Evolutionary conservation across 2,113 vertebrate species (phyloP), one percentile per base, ranked within the genome.

Genomic region (Salvelinus alpinus): DNA sequence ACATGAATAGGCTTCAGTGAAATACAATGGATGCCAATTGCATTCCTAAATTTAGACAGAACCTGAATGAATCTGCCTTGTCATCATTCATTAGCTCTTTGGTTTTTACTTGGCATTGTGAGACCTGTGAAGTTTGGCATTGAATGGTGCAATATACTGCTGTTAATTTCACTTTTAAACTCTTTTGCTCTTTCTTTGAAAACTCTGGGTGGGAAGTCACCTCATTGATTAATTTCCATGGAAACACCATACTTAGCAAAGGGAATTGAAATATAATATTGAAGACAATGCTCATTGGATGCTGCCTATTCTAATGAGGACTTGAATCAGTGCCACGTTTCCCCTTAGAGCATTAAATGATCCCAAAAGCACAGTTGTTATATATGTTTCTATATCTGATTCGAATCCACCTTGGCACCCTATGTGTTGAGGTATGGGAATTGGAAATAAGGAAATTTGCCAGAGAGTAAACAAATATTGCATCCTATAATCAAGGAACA

Each of bases 351-450:
- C 51, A 16, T 22, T 6, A 24, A 64, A 73, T 27, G 59, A 54
- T 47, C 79, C 78, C 85, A 44, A 68, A 85, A 80, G 80, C 51
- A 72, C 72, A 72, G 4, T 7, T 20, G 79, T 78, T 71, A 68
- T 47, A 66, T 76, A 74, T 80, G 79, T 78, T 73, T 62, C 70
- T 78, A 29, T 24, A 69, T 87, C 86, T 85, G 89, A 90, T 91
- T 90, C 88, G 64, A 70, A 68, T 64, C 29, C 77, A 54, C 12
- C 51, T 16, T 1, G 16, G 16, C 80, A 67, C 75, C 74, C 67
- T 57, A 80, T 85, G 78, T 57, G 77, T 75, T n/a, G 60, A 29
- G 14, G 60, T 47, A 75, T 66, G 65, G 69, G 38, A 68, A 68
- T 67, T 67, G 31, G 18, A 68, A 20, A 34, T 34, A 66, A 77